phyloP scores from a whole-genome alignment of 2,797 vertebrate genomes.

The Gallinago solitaria region DNA sequence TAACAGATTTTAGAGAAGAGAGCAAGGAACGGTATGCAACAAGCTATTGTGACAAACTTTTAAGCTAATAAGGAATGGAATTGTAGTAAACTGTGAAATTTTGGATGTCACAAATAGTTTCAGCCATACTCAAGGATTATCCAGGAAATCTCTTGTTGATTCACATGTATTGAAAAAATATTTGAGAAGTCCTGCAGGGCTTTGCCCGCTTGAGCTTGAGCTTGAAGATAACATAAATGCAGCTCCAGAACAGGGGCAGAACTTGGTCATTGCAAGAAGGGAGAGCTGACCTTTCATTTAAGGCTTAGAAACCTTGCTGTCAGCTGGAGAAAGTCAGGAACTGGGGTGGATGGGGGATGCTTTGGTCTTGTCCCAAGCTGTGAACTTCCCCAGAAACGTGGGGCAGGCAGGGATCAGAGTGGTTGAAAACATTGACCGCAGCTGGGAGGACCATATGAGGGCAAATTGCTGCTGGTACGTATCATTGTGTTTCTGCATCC shows the following conservation, averaged over 20 bases:
- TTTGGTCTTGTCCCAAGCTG: background rate
- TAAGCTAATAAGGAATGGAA: background rate
- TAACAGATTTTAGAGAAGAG: background rate
- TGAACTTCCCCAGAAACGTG: background rate
- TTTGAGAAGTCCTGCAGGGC: background rate
- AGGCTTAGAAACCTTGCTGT: background rate
- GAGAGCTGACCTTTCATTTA: background rate
- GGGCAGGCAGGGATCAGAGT: rapidly evolving
- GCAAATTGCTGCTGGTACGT: background rate
- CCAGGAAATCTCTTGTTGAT: background rate
- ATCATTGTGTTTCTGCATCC: background rate
- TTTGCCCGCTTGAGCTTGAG: background rate
- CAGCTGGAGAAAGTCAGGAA: background rate
- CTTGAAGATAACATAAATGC: background rate
- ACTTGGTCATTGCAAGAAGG: background rate
- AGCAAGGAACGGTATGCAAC: background rate
- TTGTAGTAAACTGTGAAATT: background rate
- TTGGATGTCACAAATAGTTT: background rate
- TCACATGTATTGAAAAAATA: background rate
- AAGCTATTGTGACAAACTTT: background rate
- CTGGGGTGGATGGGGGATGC: too few species aligned
- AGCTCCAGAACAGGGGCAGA: background rate
- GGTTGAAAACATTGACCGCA: background rate
- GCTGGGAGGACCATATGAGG: background rate
- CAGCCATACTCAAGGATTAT: background rate